These are phyloP conservation scores for Oryzias sinensis DNA, from an alignment of 2,797 vertebrate genomes.

Conservation along the genomic window DNA sequence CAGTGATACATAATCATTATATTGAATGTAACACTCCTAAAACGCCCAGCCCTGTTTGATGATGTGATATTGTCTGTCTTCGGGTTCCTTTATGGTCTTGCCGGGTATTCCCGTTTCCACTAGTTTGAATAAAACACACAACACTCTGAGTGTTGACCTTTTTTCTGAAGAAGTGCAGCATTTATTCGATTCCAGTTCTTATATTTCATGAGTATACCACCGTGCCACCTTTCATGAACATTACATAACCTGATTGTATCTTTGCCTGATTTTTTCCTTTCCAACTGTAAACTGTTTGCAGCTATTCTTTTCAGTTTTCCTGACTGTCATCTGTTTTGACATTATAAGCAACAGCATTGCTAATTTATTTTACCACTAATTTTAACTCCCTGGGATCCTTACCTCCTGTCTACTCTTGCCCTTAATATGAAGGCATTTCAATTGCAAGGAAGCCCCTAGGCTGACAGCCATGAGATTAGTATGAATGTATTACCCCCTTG, in stretches of 20 bases:
- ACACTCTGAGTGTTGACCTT: constrained; percentile 1
- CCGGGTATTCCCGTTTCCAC: constrained; percentile 38
- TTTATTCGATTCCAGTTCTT: constrained; percentile 1
- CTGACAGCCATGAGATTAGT: constrained; percentile 82
- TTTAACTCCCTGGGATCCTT: constrained; percentile 70
- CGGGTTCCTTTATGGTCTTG: constrained; percentile 45
- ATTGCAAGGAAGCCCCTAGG: constrained; percentile 74
- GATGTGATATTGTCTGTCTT: constrained; percentile 57
- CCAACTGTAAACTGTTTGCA: constrained; percentile 32
- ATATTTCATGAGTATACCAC: constrained; percentile 18
- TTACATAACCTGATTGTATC: constrained; percentile 12
- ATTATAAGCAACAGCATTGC: constrained; percentile 57
- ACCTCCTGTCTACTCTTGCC: constrained; percentile 71
- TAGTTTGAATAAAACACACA: constrained; percentile 19
- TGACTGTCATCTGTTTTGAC: constrained; percentile 60
- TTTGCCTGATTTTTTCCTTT: constrained; percentile 1
- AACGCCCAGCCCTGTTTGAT: constrained; percentile 51
- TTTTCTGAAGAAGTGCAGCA: constrained; percentile 39
- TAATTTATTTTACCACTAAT: constrained; percentile 71
- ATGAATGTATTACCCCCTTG: constrained; percentile 83
- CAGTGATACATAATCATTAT: constrained; percentile 82
- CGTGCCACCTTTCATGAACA: constrained; percentile 19
- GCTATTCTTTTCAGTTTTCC: constrained; percentile 37
- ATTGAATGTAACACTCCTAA: constrained; percentile 70
- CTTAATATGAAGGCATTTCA: constrained; percentile 80